Conservation (phyloP, 2,888 invertebrate species). For the Leptogaster cylindrica region DNA sequence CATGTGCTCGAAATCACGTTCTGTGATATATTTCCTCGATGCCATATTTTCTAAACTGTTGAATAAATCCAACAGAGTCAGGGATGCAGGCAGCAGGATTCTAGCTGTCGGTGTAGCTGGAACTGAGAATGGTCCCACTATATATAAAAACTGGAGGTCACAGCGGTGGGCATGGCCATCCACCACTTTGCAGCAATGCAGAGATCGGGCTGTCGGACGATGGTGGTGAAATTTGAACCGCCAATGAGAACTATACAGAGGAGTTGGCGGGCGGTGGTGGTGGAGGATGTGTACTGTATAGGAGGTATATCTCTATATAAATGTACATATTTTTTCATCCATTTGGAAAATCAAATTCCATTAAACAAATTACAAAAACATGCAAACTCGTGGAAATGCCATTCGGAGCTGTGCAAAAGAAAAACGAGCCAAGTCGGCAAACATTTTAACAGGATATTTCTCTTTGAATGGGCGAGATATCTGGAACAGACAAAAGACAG, state of each 20-base stretch:
- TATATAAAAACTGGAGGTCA: constrained; percentile 14
- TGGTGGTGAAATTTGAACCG: constrained; percentile 27
- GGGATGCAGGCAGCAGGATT: constrained; percentile 1
- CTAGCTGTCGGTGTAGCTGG: neutral
- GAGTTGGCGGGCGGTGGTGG: constrained; percentile 38
- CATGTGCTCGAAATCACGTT: constrained; percentile 46
- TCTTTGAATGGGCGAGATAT: constrained; percentile 3
- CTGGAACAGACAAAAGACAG: constrained; percentile 15
- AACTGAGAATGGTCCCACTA: constrained; percentile 15
- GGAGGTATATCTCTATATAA: too few relatives aligned
- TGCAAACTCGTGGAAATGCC: constrained; percentile 52
- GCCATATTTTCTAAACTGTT: constrained; percentile 47
- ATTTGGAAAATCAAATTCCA: constrained; percentile 55
- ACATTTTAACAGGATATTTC: constrained; percentile 22
- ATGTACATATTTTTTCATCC: constrained; percentile 52
- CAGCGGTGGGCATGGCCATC: constrained; percentile 1
- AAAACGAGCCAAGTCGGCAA: constrained; percentile 34
- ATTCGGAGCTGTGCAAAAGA: constrained; percentile 25
- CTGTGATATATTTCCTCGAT: constrained; percentile 43
- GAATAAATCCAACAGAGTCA: constrained; percentile 43
- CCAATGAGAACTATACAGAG: constrained; percentile 42
- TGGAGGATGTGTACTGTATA: too few relatives aligned
- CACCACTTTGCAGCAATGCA: neutral
- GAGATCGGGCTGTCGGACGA: neutral
- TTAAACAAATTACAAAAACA: constrained; percentile 55